Evolutionary conservation across 2,888 invertebrate species (phyloP).

Genomic region (Torymus auratus): DNA sequence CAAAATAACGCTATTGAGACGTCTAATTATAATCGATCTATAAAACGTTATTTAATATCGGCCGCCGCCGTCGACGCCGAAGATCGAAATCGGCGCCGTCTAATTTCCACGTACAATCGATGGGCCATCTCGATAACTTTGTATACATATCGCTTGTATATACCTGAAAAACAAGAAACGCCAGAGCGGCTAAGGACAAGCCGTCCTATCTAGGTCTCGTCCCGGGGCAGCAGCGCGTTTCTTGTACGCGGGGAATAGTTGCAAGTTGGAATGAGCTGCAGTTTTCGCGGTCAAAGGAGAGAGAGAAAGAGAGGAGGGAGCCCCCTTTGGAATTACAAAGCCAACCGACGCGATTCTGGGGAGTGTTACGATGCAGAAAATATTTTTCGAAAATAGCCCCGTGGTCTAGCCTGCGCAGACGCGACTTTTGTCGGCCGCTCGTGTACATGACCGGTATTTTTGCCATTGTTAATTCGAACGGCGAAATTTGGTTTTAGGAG

Average conservation of each 20-base stretch:
- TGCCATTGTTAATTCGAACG: slow-evolving; percentile 46
- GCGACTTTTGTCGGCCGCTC: slow-evolving; percentile 38
- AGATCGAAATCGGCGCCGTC: slow-evolving; percentile 38
- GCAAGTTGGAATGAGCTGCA: slow-evolving; percentile 75
- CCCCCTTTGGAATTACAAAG: slow-evolving; percentile 64
- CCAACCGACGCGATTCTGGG: slow-evolving; percentile 68
- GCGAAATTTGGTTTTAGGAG: slow-evolving; percentile 39
- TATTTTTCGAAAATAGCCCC: slow-evolving; percentile 47
- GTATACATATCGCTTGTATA: slow-evolving; percentile 46
- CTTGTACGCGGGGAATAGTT: slow-evolving; percentile 65
- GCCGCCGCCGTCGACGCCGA: not conserved
- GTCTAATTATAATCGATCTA: slow-evolving; percentile 53
- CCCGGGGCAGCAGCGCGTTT: slow-evolving; percentile 19
- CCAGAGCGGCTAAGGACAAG: slow-evolving; percentile 54
- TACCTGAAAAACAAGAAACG: slow-evolving; percentile 55
- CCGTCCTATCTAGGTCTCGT: slow-evolving; percentile 56
- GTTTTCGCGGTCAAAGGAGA: slow-evolving; percentile 71
- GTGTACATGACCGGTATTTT: slow-evolving; percentile 52
- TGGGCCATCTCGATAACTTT: slow-evolving; percentile 51
- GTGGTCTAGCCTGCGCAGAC: slow-evolving; percentile 14
- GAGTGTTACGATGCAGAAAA: slow-evolving; percentile 73
- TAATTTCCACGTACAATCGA: slow-evolving; percentile 51
- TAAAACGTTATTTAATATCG: slow-evolving; percentile 49
- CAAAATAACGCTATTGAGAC: slow-evolving; percentile 47
- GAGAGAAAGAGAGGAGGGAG: slow-evolving; percentile 59